Base-by-base conservation (phyloP, 2,113 vertebrate species). In the Aptenodytes forsteri region DNA sequence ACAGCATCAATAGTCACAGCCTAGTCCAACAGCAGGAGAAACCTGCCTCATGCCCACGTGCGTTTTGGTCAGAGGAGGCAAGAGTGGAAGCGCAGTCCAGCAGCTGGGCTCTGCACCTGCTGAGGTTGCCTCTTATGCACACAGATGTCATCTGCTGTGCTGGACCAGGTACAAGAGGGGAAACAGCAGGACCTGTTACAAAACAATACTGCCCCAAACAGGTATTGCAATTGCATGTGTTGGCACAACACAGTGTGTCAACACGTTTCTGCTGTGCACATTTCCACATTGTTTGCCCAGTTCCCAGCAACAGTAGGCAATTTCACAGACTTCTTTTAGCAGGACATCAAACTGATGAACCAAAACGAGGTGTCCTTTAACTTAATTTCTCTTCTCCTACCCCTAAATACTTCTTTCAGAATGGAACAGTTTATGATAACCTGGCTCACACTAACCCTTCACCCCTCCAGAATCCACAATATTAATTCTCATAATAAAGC, bases 61-160 rank as follows among this genome's bases (percentile, higher is more conserved):
- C 2, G 9, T 29, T 89, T 95, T 84, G 89, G 34, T 89, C 56
- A 78, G 80, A 90, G 67, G 20, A 80, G 92, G 75, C 25, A 81
- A 27, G 17, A 87, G 70, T 47, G 11, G 38, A 70, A 82, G 87
- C 3, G 7, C 49, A 44, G 66, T 49, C n/a, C 90, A 92, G n/a
- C 58, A 97, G 80, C 64, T 84, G 79, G 62, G 79, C 79, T 93
- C 69, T 79, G 88, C 90, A 96, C 76, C 81, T 97, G 90, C 91
- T 71, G 73, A 77, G 52, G 71, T 79, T 38, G 13, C 56, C 82
- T 72, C 70, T 77, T 81, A 25, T 0, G 47, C 75, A 69, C 66
- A 81, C 50, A 73, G 93, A 89, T 71, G 72, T 96, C 97, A 92
- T 42, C 75, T 96, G 87, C 82, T 94, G 55, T 80, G 91, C 90